These are phyloP conservation scores for Mirza zaza DNA, from an alignment of 2,113 vertebrate genomes.

Conservation along the genomic window DNA sequence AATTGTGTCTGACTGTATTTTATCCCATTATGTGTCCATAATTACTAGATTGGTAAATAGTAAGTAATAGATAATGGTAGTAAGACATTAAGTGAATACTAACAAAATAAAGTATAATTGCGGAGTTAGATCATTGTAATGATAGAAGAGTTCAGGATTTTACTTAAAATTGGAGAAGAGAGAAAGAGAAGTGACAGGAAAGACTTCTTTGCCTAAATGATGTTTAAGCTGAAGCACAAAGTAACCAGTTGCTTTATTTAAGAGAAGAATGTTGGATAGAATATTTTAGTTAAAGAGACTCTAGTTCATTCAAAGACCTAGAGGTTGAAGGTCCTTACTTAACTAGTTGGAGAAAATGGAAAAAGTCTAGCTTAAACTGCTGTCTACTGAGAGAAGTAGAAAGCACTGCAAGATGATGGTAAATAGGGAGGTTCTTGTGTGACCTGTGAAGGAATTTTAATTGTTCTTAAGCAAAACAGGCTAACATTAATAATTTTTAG, in stretches of 20 bases:
- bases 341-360: background rate
- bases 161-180: background rate
- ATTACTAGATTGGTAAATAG: no score
- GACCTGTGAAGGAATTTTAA: background rate
- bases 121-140: background rate
- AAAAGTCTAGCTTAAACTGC: background rate
- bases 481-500: background rate
- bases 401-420: background rate
- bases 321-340: background rate
- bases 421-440: background rate
- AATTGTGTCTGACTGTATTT: background rate
- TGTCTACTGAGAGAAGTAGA: background rate
- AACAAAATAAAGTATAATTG: background rate
- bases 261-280: background rate
- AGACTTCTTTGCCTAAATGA: background rate
- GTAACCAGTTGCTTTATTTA: background rate
- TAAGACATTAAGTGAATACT: background rate
- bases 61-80: background rate
- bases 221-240: background rate
- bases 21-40: rapidly evolving
- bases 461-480: background rate
- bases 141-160: background rate
- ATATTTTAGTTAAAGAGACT: background rate
- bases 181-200: background rate
- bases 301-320: background rate